Conservation (phyloP, 2,797 vertebrate species). For the Otus scops region DNA sequence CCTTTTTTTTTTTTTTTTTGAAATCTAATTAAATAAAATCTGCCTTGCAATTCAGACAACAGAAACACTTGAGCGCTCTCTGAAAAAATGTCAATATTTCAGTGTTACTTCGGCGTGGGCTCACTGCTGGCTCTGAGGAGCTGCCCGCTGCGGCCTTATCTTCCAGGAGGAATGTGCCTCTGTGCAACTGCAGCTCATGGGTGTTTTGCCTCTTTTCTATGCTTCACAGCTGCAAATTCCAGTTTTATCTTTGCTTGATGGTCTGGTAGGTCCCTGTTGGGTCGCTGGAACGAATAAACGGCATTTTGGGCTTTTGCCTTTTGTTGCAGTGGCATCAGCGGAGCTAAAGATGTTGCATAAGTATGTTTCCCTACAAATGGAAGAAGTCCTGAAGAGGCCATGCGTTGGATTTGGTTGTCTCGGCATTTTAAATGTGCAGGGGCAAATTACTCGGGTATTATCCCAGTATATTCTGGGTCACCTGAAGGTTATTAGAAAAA, state of each 20-base stretch:
- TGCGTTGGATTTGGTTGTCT: background rate
- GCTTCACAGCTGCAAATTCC: background rate
- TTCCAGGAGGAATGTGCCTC: background rate
- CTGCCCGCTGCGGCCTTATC: rapidly evolving
- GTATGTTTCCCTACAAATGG: background rate
- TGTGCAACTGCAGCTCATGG: rapidly evolving
- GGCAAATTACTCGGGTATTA: background rate
- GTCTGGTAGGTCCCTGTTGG: background rate
- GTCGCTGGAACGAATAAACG: background rate
- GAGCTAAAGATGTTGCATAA: background rate
- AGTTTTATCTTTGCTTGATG: background rate
- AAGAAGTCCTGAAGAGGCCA: rapidly evolving
- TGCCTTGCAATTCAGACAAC: background rate
- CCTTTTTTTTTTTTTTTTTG: background rate
- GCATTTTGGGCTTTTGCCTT: background rate
- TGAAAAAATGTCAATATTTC: background rate
- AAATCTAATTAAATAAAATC: background rate
- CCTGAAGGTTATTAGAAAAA: background rate
- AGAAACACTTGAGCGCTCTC: background rate
- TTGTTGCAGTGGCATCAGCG: background rate
- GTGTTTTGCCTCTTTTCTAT: background rate
- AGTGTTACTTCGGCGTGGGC: rapidly evolving
- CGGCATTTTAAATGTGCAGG: background rate
- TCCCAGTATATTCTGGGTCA: background rate
- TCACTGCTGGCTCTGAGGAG: background rate